A percentile compares a stretch with the other conserved stretches of the same genome.
These are phyloP conservation scores for Diabrotica undecimpunctata DNA, from an alignment of 1,140 invertebrate genomes.

Conservation along the genomic window DNA sequence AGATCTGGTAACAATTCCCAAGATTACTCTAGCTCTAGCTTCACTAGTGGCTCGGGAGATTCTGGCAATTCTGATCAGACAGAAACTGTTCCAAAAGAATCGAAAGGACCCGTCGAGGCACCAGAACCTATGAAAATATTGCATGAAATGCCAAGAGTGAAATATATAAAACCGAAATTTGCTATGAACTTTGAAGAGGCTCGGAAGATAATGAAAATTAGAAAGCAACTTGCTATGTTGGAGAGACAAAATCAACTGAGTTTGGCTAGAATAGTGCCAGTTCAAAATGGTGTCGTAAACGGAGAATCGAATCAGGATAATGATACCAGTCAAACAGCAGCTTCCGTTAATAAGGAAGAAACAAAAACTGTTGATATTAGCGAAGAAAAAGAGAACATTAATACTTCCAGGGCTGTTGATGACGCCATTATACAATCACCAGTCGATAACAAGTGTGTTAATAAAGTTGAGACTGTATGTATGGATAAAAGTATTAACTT, in stretches of 20 bases:
- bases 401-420: not conserved
- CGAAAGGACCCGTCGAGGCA: not conserved
- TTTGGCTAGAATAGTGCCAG: constrained; percentile 22
- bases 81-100: not conserved
- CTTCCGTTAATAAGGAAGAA: not conserved
- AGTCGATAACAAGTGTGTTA: no score
- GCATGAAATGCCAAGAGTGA: constrained; percentile 22
- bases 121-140: constrained; percentile 8
- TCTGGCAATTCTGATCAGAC: constrained; percentile 25
- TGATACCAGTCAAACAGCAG: no score
- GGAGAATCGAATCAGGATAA: no score
- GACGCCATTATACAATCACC: no score
- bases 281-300: not conserved
- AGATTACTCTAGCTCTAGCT: constrained; percentile 29
- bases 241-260: constrained; percentile 52
- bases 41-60: constrained; percentile 39
- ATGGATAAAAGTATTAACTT: not conserved
- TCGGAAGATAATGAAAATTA: constrained; percentile 59
- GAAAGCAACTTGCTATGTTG: constrained; percentile 58
- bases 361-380: not conserved
- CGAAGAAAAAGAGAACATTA: constrained; percentile 16
- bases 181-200: constrained; percentile 59
- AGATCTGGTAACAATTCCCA: constrained; percentile 25
- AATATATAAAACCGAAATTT: constrained; percentile 57
- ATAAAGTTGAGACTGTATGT: no score